These are phyloP conservation scores for Zaprionus obscuricornis DNA, from an alignment of 2,888 invertebrate species.

Conservation along the genomic window DNA sequence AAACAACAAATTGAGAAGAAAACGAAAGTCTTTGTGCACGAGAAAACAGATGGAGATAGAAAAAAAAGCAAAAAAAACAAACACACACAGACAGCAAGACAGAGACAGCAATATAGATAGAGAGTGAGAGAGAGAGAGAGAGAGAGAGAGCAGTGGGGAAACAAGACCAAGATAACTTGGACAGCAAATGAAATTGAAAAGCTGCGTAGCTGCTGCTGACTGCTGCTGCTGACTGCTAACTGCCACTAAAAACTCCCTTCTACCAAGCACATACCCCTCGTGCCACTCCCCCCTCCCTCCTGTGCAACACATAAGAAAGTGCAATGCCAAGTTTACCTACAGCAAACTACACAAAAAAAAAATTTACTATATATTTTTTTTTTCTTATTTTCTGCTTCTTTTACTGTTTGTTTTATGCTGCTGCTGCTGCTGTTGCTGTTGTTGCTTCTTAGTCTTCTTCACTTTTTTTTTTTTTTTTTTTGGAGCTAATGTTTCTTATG, in stretches of 20 bases:
- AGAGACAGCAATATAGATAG: background rate
- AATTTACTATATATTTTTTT: no score
- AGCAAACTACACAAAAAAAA: no score
- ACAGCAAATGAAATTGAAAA: slow-evolving; percentile 46
- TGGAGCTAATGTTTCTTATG: slow-evolving; percentile 8
- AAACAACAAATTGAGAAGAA: slow-evolving; percentile 47
- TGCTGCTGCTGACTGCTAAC: background rate
- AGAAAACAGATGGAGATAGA: background rate
- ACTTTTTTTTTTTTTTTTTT: no score
- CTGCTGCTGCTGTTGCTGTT: background rate
- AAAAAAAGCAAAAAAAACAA: background rate
- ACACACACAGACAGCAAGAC: slow-evolving; percentile 19
- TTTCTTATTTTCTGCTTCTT: background rate
- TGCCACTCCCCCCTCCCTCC: no score
- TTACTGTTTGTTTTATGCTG: background rate
- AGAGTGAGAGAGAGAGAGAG: background rate
- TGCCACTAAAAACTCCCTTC: no score
- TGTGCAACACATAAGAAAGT: slow-evolving; percentile 1
- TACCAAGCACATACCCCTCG: slow-evolving; percentile 2
- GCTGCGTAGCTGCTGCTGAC: slow-evolving; percentile 21
- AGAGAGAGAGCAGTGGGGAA: background rate
- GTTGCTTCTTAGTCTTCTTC: background rate
- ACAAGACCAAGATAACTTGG: slow-evolving; percentile 20
- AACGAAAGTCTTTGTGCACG: slow-evolving; percentile 46
- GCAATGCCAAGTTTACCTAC: slow-evolving; percentile 13